Evolutionary conservation across 2,797 vertebrate species (phyloP).

Genomic region (Lutjanus campechanus): DNA sequence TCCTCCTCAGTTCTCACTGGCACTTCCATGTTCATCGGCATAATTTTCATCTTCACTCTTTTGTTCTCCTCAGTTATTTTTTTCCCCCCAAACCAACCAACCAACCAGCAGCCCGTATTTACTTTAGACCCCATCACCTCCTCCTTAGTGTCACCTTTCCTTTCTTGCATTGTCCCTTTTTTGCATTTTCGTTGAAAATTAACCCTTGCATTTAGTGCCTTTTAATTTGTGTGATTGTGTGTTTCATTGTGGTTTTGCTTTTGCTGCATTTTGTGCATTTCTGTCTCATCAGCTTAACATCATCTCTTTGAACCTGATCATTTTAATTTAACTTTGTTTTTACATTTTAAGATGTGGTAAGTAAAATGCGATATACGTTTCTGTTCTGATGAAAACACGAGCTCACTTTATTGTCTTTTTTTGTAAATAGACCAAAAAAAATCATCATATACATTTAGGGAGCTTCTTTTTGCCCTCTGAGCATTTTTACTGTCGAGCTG

Average conservation of each 20-base stretch:
- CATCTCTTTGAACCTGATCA: conserved; percentile 19
- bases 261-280: conserved; percentile 63
- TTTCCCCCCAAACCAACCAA: conserved; percentile 19
- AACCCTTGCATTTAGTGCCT: conserved; percentile 66
- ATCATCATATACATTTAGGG: too few species aligned
- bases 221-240: conserved; percentile 33
- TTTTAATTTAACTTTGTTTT: conserved; percentile 6
- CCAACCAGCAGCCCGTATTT: conserved; percentile 32
- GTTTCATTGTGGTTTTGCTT: conserved; percentile 43
- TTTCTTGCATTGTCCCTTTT: conserved; percentile 49
- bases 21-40: conserved; percentile 61
- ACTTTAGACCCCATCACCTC: conserved; percentile 30
- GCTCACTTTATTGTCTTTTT: not conserved
- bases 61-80: conserved; percentile 42
- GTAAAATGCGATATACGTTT: conserved; percentile 26
- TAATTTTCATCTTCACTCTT: conserved; percentile 54
- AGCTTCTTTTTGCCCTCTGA: conserved; percentile 1
- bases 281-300: conserved; percentile 37
- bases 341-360: conserved; percentile 46
- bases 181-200: conserved; percentile 49
- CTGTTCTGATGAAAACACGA: not conserved
- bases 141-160: conserved; percentile 34
- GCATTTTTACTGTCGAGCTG: conserved; percentile 29
- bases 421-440: not conserved
- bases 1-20: conserved; percentile 59